A percentile compares a stretch with the other conserved stretches of the same genome.
Evolutionary conservation across 2,888 invertebrate species (phyloP).

Genomic region (Amphipoea oculea): DNA sequence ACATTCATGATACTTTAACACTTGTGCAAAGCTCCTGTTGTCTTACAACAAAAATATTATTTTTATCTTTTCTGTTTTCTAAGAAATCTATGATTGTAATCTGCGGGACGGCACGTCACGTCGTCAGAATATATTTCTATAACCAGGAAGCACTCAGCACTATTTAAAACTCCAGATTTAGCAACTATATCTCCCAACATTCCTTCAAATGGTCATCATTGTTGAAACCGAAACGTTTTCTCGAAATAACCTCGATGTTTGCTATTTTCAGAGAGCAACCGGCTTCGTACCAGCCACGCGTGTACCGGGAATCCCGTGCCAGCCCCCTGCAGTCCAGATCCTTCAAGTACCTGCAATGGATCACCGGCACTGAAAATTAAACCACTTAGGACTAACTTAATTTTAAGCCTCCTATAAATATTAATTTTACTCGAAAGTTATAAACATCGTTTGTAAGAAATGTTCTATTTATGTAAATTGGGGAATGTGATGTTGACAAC

Average conservation of each 20-base stretch:
- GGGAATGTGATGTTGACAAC: constrained; percentile 66
- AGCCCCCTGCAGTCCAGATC: constrained; percentile 89
- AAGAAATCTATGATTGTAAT: background rate
- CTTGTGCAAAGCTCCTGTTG: background rate
- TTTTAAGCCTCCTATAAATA: constrained; percentile 64
- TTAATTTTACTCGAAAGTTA: constrained; percentile 61
- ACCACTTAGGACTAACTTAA: constrained; percentile 63
- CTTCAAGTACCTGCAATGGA: constrained; percentile 89
- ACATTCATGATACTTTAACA: background rate
- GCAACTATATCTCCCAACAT: constrained; percentile 25
- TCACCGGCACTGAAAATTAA: constrained; percentile 89
- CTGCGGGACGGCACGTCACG: background rate
- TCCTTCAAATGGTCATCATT: constrained; percentile 40
- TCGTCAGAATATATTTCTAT: background rate
- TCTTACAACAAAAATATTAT: background rate
- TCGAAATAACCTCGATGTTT: constrained; percentile 42
- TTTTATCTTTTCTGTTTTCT: background rate
- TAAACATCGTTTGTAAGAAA: constrained; percentile 62
- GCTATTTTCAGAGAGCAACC: constrained; percentile 87
- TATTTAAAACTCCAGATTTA: constrained; percentile 28
- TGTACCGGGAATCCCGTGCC: constrained; percentile 80
- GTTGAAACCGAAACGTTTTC: constrained; percentile 47
- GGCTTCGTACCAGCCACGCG: constrained; percentile 79
- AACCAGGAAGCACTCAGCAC: background rate
- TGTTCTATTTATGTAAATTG: constrained; percentile 66